These are phyloP conservation scores for Astreopora myriophthalma DNA, from an alignment of 64 coral and sea anemone species.

Conservation along the genomic window DNA sequence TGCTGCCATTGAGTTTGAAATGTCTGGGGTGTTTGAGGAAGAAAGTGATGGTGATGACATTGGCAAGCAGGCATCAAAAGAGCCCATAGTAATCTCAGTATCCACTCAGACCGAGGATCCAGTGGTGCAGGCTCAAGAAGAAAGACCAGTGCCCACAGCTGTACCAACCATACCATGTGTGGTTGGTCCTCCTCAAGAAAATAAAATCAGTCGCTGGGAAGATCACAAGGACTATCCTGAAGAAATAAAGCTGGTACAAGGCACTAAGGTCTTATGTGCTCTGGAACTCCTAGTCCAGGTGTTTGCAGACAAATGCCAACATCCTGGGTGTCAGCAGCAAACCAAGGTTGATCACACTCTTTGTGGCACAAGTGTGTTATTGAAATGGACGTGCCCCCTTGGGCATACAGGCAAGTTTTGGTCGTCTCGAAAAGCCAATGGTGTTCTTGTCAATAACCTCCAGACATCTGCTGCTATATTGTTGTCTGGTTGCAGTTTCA, in stretches of 20 bases:
- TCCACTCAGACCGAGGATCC: neutral
- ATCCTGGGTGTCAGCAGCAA: neutral
- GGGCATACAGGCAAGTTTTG: neutral
- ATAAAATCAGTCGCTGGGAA: neutral
- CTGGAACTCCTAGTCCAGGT: neutral
- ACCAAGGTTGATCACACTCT: neutral
- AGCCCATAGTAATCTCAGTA: neutral
- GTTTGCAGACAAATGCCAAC: neutral
- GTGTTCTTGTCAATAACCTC: neutral
- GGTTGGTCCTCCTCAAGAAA: neutral
- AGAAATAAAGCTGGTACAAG: neutral
- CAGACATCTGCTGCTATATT: slow-evolving; percentile 26
- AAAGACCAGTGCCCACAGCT: neutral
- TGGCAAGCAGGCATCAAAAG: neutral
- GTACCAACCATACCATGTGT: neutral
- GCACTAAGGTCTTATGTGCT: neutral
- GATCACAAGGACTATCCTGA: neutral
- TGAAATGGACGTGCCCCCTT: neutral
- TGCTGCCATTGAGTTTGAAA: neutral
- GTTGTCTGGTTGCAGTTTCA: slow-evolving; percentile 12
- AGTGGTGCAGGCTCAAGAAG: neutral
- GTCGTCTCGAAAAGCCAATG: neutral
- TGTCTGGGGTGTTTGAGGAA: neutral
- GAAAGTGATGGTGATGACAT: neutral
- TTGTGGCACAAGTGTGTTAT: neutral